phyloP scores from a whole-genome alignment of 2,113 vertebrate species.

The Campylorhamphus procurvoides region DNA sequence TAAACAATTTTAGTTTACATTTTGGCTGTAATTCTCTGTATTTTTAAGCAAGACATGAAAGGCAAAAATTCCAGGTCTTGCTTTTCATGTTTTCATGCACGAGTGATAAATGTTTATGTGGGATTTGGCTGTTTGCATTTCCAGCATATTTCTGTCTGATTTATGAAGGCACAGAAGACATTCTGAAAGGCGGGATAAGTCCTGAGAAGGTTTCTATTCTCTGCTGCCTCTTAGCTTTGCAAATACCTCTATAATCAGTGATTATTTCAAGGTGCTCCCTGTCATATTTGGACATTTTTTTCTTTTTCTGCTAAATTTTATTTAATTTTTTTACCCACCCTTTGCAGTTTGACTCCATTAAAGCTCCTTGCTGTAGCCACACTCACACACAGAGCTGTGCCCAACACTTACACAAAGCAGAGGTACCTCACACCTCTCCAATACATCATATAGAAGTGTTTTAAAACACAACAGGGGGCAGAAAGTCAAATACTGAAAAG shows the following conservation, averaged over 20 bases:
- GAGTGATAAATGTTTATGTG: not conserved
- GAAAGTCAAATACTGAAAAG: not conserved
- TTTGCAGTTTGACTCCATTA: not conserved
- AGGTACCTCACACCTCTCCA: not conserved
- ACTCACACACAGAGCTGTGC: no score
- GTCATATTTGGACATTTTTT: not conserved
- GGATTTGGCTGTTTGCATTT: slow-evolving; percentile 23
- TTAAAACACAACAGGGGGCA: not conserved
- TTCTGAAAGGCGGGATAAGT: not conserved
- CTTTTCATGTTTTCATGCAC: not conserved
- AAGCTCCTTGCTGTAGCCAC: not conserved
- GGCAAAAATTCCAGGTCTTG: not conserved
- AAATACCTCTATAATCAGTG: accelerated
- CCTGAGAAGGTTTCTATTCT: not conserved
- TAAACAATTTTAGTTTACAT: not conserved
- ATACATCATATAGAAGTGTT: not conserved
- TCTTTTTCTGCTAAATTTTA: not conserved
- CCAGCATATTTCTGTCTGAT: slow-evolving; percentile 7
- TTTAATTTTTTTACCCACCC: not conserved
- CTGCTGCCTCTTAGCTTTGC: not conserved
- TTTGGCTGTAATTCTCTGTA: not conserved
- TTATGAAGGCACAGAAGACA: not conserved
- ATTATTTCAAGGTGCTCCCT: not conserved
- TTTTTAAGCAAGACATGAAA: slow-evolving; percentile 3
- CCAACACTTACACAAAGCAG: not conserved